Evolutionary conservation across 2,113 vertebrate genomes (phyloP).

Genomic region (Hassar affinis): DNA sequence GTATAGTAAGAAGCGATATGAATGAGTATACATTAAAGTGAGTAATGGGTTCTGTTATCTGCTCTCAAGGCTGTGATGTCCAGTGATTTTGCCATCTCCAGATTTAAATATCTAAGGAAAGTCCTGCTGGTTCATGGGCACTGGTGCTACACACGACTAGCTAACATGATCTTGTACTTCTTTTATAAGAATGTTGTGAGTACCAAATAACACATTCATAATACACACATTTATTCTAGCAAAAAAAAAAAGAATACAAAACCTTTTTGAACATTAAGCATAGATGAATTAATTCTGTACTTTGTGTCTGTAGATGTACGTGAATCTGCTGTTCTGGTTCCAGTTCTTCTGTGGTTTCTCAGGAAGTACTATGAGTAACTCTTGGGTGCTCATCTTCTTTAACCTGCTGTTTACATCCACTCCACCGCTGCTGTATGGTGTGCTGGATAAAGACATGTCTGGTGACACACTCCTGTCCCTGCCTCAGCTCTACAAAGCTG

Average conservation of each 20-base stretch:
- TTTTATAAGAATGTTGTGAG: constrained; percentile 99
- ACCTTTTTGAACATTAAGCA: neutral
- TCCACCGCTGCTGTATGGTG: constrained; percentile 91
- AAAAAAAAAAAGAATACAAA: neutral
- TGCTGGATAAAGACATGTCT: constrained; percentile 90
- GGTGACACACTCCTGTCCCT: constrained; percentile 77
- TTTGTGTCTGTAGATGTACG: constrained; percentile 85
- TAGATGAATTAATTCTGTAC: neutral
- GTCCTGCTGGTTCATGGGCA: constrained; percentile 94
- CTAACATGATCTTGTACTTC: constrained; percentile 98
- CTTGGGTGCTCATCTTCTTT: constrained; percentile 98
- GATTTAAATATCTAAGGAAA: constrained; percentile 89
- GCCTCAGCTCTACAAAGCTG: constrained; percentile 88
- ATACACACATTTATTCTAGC: constrained; percentile 45
- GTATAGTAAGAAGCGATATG: too few relatives aligned
- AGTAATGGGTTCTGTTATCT: neutral
- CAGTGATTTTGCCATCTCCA: constrained; percentile 82
- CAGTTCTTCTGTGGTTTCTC: constrained; percentile 99
- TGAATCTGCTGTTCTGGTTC: constrained; percentile 96
- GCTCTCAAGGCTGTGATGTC: constrained; percentile 77
- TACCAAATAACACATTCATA: constrained; percentile 53
- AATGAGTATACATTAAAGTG: neutral
- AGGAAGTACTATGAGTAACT: constrained; percentile 91
- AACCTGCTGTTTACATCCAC: constrained; percentile 96
- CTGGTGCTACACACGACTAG: constrained; percentile 94